A percentile compares a stretch with the other conserved stretches of the same genome.
Conservation (phyloP, 2,888 invertebrate species). For the Isotomurus palustris region DNA sequence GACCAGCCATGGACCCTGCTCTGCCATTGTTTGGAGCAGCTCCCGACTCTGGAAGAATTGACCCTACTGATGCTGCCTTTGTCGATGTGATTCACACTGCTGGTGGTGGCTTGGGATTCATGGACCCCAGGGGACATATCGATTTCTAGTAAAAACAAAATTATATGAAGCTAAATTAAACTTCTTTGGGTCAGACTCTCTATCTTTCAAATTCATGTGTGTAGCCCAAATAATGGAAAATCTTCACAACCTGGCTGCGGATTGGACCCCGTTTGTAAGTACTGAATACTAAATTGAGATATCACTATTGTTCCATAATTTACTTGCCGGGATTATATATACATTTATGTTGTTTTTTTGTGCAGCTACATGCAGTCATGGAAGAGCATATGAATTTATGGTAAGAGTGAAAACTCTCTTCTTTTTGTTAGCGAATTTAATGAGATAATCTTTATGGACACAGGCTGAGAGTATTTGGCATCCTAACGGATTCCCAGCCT, state of each 20-base stretch:
- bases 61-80: constrained; percentile 63
- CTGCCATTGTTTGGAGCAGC: constrained; percentile 58
- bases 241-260: constrained; percentile 42
- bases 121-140: constrained; percentile 51
- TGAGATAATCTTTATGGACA: too few species aligned
- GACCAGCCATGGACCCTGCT: constrained; percentile 62
- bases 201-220: too few species aligned
- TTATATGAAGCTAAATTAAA: too few species aligned
- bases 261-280: constrained; percentile 19
- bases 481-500: constrained; percentile 26
- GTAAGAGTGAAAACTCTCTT: too few species aligned
- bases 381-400: constrained; percentile 32
- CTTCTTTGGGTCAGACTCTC: too few species aligned
- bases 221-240: constrained; percentile 26
- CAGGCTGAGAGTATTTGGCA: constrained; percentile 29
- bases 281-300: not conserved
- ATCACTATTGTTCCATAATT: too few species aligned
- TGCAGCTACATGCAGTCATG: constrained; percentile 38
- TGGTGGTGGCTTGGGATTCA: constrained; percentile 61
- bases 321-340: too few species aligned
- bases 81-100: constrained; percentile 49
- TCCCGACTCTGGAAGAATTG: constrained; percentile 55
- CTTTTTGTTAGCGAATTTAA: too few species aligned
- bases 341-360: not conserved
- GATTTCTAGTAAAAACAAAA: constrained; percentile 5